A percentile compares a stretch with the other conserved stretches of the same genome.
These are phyloP conservation scores for Marisa cornuarietis DNA, from an alignment of 1,140 invertebrate genomes.

Conservation along the genomic window DNA sequence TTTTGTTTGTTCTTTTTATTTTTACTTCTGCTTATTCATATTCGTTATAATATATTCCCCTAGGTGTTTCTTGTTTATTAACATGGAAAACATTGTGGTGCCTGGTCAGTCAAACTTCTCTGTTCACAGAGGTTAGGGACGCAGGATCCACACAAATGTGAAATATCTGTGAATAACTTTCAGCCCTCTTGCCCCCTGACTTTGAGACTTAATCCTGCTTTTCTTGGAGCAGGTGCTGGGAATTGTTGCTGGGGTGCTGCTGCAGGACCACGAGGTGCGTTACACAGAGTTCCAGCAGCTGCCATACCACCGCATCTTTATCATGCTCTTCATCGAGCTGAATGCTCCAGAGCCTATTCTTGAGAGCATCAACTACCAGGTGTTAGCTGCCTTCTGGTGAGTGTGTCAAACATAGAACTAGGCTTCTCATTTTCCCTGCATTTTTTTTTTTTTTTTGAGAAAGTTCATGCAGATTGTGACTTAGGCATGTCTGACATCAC, in stretches of 20 bases:
- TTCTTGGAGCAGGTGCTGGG: constrained; percentile 71
- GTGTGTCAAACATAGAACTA: constrained; percentile 10
- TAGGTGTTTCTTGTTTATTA: background rate
- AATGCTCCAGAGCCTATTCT: constrained; percentile 92
- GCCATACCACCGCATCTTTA: constrained; percentile 96
- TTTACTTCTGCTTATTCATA: background rate
- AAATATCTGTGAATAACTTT: no score
- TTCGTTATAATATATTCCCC: background rate
- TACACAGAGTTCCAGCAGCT: constrained; percentile 93
- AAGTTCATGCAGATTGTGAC: background rate
- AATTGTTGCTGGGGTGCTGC: constrained; percentile 92
- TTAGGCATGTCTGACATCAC: no score
- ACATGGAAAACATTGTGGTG: background rate
- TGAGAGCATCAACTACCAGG: constrained; percentile 90
- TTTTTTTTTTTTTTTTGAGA: background rate
- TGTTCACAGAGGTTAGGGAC: no score
- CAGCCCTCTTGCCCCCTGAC: no score
- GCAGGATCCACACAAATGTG: no score
- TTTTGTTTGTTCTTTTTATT: constrained; percentile 1
- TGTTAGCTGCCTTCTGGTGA: constrained; percentile 71
- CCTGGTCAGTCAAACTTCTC: no score
- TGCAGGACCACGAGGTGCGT: constrained; percentile 91
- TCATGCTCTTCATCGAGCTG: constrained; percentile 96
- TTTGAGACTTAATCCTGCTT: background rate
- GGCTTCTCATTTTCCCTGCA: background rate